A percentile compares a stretch with the other conserved stretches of the same genome.
These are phyloP conservation scores for Anodontia alba DNA, from an alignment of 2,888 invertebrate species.

Conservation along the genomic window DNA sequence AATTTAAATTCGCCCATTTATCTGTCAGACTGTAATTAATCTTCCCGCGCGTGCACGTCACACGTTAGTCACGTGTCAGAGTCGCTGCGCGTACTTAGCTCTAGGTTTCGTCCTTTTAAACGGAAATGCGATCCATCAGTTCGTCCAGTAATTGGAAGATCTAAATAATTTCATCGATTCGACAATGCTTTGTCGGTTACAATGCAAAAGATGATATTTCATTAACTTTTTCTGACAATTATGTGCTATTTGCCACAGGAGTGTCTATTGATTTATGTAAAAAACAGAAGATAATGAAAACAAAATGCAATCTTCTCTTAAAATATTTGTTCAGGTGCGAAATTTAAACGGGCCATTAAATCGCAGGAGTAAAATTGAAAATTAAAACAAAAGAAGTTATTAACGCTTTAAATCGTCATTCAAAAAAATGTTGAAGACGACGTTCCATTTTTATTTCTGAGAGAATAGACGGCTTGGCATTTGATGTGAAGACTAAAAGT, in stretches of 20 bases:
- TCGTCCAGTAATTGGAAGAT: constrained; percentile 3
- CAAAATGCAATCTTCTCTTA: not conserved
- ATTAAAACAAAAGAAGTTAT: not conserved
- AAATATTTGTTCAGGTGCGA: constrained; percentile 13
- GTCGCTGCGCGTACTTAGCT: not conserved
- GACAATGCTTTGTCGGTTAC: not conserved
- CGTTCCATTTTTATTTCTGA: no score
- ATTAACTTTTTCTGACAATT: constrained; percentile 17
- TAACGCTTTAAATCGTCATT: no score
- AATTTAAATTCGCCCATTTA: not conserved
- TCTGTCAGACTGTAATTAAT: not conserved
- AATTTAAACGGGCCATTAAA: not conserved
- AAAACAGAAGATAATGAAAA: not conserved
- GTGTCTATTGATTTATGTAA: not conserved
- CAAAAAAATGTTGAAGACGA: no score
- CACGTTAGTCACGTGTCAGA: not conserved
- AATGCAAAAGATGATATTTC: constrained; percentile 10
- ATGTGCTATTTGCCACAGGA: not conserved
- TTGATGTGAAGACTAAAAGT: no score
- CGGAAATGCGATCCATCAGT: constrained; percentile 7
- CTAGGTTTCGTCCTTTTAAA: constrained; percentile 3
- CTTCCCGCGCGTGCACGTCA: constrained; percentile 15
- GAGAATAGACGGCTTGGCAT: no score
- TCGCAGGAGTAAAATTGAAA: not conserved
- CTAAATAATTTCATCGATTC: constrained; percentile 14